Evolutionary conservation across 2,797 vertebrate genomes (phyloP).

Genomic region (Chromobotia macracanthus): DNA sequence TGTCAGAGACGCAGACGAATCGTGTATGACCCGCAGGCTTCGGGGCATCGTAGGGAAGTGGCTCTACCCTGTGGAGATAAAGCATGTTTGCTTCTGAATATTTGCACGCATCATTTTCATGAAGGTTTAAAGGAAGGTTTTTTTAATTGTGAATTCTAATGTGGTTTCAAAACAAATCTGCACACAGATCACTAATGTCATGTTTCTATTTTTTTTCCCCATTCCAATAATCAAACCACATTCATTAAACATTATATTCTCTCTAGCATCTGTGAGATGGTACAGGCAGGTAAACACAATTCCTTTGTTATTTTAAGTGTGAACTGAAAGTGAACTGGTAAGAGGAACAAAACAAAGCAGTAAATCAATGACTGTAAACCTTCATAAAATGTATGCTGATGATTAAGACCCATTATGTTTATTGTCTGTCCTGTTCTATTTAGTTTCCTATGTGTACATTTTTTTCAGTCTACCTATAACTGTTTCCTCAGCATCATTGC

Average conservation of each 20-base stretch:
- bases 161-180: not conserved
- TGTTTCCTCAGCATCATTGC: not conserved
- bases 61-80: constrained; percentile 62
- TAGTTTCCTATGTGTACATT: not conserved
- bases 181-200: not conserved
- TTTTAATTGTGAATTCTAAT: too few species aligned
- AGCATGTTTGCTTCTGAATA: not conserved
- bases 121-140: too few species aligned
- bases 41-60: constrained; percentile 87
- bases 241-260: not conserved
- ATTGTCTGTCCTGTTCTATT: not conserved
- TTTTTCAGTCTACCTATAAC: not conserved
- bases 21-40: constrained; percentile 89
- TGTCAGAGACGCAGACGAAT: constrained; percentile 90
- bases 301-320: not conserved
- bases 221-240: not conserved
- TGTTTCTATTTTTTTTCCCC: not conserved
- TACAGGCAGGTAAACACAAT: not conserved
- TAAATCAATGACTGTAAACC: not conserved
- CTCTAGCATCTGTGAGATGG: not conserved
- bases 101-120: not conserved
- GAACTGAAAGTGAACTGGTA: not conserved
- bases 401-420: not conserved
- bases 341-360: constrained; percentile 2
- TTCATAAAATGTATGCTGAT: not conserved